Evolutionary conservation across 1,140 invertebrate species (phyloP), one percentile per base, ranked within the genome.

Genomic region (Choristoneura fumiferana): DNA sequence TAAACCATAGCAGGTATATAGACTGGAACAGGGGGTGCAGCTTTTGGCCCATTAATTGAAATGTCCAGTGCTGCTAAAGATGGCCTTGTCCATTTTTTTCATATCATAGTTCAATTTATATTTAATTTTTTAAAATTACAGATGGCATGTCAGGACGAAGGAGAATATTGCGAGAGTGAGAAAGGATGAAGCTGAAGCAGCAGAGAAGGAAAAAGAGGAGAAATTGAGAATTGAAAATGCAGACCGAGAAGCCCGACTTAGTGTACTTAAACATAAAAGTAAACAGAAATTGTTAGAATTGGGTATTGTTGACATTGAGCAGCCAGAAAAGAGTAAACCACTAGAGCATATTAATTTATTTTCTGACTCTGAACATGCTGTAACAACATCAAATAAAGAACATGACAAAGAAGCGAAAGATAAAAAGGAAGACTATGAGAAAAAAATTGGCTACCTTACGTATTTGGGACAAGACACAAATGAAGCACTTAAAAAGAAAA

Each of bases 141-240:
- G 97, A 82, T 99, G 98, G 98, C 98, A 99, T 94, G 98, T 99
- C 29, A 93, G 98, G 34, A 99, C 96, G 0, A 99, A 98, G 89
- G 96, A 98, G 63, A 99, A 99, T 89, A 99, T 99, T 78, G 98
- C 97, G n/a, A 90, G 97, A 65, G 98, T 99, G 14, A 91, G 98
- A 52, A 91, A 93, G 76, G 98, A 99, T 93, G 97, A 99, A 91
- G 96, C 96, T 18, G 93, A 97, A 84, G 98, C 98, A 29, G 96
- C 95, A 14, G 96, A 96, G 89, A 96, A 98, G 89, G 85, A 89
- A 63, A 79, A 67, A 69, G 72, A 87, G 60, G 81, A 84, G 60
- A 63, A 67, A 52, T 14, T 71, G 29, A 73, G 87, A 63, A 76
- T 78, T 49, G 76, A 86, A 53, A 80, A 73, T 57, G 89, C 89